Evolutionary conservation across 2,888 invertebrate genomes (phyloP).

Genomic region (Bombylius major): DNA sequence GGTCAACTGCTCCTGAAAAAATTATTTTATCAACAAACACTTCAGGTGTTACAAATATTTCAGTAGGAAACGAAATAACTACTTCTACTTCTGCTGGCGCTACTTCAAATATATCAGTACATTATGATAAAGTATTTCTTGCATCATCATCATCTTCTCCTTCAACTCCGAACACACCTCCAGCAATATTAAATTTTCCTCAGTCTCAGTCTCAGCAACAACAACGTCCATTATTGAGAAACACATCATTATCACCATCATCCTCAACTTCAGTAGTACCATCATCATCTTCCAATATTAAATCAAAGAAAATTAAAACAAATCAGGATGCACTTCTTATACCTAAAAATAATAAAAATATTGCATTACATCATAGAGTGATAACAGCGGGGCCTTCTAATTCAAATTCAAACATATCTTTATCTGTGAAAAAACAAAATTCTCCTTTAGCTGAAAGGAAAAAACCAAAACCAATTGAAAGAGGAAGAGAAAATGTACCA

Average conservation of each 20-base stretch:
- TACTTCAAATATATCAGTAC: slow-evolving; percentile 5
- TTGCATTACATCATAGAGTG: not conserved
- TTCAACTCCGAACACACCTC: slow-evolving; percentile 7
- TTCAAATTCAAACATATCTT: not conserved
- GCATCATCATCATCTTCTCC: slow-evolving; percentile 24
- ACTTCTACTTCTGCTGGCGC: not conserved
- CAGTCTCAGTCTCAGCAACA: not conserved
- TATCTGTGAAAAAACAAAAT: not conserved
- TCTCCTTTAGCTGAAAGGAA: not conserved
- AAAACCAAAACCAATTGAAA: slow-evolving; percentile 1
- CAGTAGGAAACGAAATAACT: slow-evolving; percentile 25
- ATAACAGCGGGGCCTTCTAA: not conserved
- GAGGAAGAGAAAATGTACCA: slow-evolving; percentile 11
- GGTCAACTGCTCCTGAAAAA: slow-evolving; percentile 20
- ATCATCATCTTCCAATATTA: too few species aligned
- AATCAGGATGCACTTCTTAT: too few species aligned
- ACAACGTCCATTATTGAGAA: not conserved
- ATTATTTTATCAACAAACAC: slow-evolving; percentile 31
- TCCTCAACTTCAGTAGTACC: too few species aligned
- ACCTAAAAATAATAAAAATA: too few species aligned
- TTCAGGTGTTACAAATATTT: slow-evolving; percentile 32
- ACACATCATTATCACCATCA: slow-evolving; percentile 2
- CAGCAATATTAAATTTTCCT: too few species aligned
- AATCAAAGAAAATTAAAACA: too few species aligned
- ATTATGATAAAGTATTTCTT: slow-evolving; percentile 34